Evolutionary conservation across 1,140 invertebrate species (phyloP), one percentile per base, ranked within the genome.

Genomic region (Drosophila carrolli): DNA sequence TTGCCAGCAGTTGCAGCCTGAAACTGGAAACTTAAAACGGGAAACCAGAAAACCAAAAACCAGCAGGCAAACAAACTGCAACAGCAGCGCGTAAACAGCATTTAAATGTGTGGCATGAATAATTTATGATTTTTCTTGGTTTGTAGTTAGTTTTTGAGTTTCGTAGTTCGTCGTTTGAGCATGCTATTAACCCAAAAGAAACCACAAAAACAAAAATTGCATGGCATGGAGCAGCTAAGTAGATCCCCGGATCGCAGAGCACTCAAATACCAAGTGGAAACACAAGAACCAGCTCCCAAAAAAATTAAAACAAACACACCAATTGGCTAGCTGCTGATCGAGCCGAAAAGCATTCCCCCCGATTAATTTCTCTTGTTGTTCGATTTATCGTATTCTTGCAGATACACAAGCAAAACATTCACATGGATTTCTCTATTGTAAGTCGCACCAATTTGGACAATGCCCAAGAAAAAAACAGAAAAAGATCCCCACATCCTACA

Each of bases 341-440:
- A 71, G 61, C 47, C 68, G 47, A 65, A 60, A 62, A 54, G 57
- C 78, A 48, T 67, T 65, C 66, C 51, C 50, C 74, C 82, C 84
- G 71, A 89, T 84, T 88, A 88, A 89, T 90, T 88, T 83, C 62
- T 63, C 82, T 82, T 84, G 68, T 84, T 79, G 67, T 89, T 88
- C 86, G 77, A 89, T 89, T 89, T 88, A 80, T 88, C 84, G 84
- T 88, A 89, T 91, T 86, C 75, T 91, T 91, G 75, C 89, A 91
- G 88, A 91, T 91, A 91, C 89, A 91, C 84, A 91, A 89, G 88
- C 88, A 81, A 91, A 91, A 89, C 88, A 91, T 89, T 91, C 88
- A 77, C 83, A 88, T 79, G 88, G 88, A 91, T 91, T 91, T 91
- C 88, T 91, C 71, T 85, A 91, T 91, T 91, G 88, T 91, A 91